Conservation (phyloP, 2,888 invertebrate genomes). For the Scaptomyza flava region DNA sequence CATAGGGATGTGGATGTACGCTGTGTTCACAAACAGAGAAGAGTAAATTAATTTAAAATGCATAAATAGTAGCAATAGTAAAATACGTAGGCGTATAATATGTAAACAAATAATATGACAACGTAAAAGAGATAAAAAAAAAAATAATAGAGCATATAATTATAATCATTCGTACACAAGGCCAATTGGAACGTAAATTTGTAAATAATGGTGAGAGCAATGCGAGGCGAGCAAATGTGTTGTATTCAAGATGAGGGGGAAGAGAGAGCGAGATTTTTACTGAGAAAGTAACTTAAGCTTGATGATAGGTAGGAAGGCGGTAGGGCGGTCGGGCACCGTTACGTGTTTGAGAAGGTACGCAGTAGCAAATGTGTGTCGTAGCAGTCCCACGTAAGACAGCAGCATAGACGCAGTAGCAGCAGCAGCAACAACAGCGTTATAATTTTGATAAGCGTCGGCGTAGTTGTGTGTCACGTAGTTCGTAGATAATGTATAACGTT, state of each 20-base stretch:
- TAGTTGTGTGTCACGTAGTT: constrained; percentile 22
- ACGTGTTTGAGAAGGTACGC: constrained; percentile 34
- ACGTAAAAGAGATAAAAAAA: constrained; percentile 39
- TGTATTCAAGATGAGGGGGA: constrained; percentile 22
- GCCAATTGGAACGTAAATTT: constrained; percentile 68
- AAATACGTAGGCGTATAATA: constrained; percentile 25
- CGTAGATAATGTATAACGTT: constrained; percentile 32
- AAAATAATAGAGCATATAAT: constrained; percentile 21
- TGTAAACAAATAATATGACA: constrained; percentile 34
- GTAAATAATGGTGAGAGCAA: constrained; percentile 40
- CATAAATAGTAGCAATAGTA: neutral
- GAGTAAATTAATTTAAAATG: constrained; percentile 21
- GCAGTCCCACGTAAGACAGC: constrained; percentile 41
- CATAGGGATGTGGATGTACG: constrained; percentile 84
- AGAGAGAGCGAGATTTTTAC: constrained; percentile 1
- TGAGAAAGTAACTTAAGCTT: constrained; percentile 38
- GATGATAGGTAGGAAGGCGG: constrained; percentile 16
- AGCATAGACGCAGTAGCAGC: constrained; percentile 30
- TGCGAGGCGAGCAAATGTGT: constrained; percentile 28
- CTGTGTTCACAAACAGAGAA: constrained; percentile 56
- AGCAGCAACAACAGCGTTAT: constrained; percentile 67
- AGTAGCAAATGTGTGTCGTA: constrained; percentile 43
- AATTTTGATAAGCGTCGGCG: constrained; percentile 66
- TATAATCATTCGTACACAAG: constrained; percentile 58
- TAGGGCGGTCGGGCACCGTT: constrained; percentile 14